A percentile compares a stretch with the other conserved stretches of the same genome.
Conservation (phyloP, 2,797 vertebrate species). For the Dendrocincla fuliginosa region DNA sequence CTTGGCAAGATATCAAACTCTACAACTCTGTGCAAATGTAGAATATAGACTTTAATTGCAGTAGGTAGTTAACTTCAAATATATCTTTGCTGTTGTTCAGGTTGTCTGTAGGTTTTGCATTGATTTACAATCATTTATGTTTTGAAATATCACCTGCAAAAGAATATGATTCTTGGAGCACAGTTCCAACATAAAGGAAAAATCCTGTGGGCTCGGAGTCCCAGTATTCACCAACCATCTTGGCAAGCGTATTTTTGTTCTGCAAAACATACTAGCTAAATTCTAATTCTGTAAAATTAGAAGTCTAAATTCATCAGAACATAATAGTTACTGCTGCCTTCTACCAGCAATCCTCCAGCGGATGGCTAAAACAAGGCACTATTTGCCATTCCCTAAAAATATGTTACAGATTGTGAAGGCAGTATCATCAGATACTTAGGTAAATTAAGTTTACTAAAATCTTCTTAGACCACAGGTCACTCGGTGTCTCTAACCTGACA, state of each 20-base stretch:
- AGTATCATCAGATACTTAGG: neutral
- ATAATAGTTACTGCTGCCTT: neutral
- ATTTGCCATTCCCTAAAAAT: neutral
- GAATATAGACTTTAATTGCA: neutral
- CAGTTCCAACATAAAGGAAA: neutral
- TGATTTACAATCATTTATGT: neutral
- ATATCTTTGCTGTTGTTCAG: neutral
- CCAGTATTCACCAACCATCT: neutral
- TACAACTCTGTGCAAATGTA: neutral
- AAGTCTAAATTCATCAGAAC: neutral
- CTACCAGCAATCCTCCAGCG: neutral
- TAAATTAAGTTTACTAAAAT: neutral
- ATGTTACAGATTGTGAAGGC: neutral
- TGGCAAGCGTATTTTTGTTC: neutral
- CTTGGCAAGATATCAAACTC: neutral
- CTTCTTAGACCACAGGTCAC: neutral
- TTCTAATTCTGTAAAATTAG: neutral
- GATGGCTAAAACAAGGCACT: neutral
- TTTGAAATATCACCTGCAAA: neutral
- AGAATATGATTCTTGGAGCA: neutral
- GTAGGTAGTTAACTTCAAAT: neutral
- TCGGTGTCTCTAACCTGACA: neutral
- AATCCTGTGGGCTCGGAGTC: neutral
- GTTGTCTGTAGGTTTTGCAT: neutral
- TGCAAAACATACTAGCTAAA: neutral